Conservation (phyloP, 2,888 invertebrate genomes). For the Notocelia uddmanniana region DNA sequence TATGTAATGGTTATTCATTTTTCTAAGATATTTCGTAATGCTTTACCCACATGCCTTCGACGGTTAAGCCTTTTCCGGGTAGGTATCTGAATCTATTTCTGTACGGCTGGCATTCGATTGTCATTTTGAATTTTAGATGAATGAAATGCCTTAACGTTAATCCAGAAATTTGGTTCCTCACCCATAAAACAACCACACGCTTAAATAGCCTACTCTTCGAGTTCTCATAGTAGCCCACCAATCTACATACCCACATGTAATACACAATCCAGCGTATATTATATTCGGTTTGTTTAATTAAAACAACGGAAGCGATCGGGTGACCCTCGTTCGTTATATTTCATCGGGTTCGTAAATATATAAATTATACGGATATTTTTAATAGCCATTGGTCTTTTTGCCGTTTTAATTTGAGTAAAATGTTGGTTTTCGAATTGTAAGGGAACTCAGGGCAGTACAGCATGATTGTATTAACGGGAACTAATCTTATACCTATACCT, state of each 20-base stretch:
- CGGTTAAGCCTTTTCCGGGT: no score
- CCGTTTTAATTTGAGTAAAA: slow-evolving; percentile 40
- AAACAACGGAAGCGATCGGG: slow-evolving; percentile 63
- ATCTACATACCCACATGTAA: slow-evolving; percentile 47
- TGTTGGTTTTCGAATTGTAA: slow-evolving; percentile 25
- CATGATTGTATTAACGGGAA: background rate
- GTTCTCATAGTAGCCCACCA: slow-evolving; percentile 20
- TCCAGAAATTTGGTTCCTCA: no score
- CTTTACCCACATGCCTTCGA: no score
- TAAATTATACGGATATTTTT: slow-evolving; percentile 52
- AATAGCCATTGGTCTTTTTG: slow-evolving; percentile 45
- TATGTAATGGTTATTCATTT: no score
- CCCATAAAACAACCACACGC: no score
- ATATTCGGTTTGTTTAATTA: slow-evolving; percentile 77
- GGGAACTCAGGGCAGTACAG: background rate
- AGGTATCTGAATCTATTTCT: no score
- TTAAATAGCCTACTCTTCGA: slow-evolving; percentile 14
- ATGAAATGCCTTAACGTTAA: no score
- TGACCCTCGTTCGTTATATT: slow-evolving; percentile 62
- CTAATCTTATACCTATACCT: background rate
- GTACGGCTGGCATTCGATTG: no score
- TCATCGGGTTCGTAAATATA: slow-evolving; percentile 65
- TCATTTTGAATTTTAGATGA: no score
- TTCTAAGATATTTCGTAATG: no score
- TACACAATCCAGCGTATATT: slow-evolving; percentile 66